A percentile compares a stretch with the other conserved stretches of the same genome.
These are phyloP conservation scores for Buphagus erythrorhynchus DNA, from an alignment of 2,797 vertebrate genomes.

Conservation along the genomic window DNA sequence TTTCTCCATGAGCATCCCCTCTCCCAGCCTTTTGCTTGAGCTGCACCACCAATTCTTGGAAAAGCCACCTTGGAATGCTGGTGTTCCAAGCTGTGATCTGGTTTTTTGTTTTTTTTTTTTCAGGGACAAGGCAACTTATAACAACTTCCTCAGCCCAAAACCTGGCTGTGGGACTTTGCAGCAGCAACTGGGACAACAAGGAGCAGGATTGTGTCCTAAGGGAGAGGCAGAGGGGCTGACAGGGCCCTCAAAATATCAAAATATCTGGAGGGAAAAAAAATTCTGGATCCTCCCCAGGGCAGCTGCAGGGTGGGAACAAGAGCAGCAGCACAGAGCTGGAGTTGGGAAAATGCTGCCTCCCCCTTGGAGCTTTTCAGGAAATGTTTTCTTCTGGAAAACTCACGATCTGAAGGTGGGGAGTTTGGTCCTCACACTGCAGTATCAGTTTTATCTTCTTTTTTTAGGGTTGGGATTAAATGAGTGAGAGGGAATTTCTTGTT, in stretches of 20 bases:
- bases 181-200: not conserved
- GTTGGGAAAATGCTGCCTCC: not conserved
- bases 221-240: constrained; percentile 5
- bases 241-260: constrained; percentile 6
- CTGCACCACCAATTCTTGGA: not conserved
- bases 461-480: too few relatives aligned
- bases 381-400: not conserved
- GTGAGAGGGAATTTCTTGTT: too few relatives aligned
- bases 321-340: not conserved
- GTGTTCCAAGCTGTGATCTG: not conserved
- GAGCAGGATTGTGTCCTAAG: not conserved
- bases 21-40: not conserved
- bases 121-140: not conserved
- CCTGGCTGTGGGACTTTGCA: not conserved
- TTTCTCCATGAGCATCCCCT: not conserved
- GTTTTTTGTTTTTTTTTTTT: not conserved
- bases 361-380: not conserved
- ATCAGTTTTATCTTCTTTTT: too few relatives aligned
- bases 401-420: too few relatives aligned
- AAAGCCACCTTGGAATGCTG: rapidly evolving
- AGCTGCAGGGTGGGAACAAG: not conserved
- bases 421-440: too few relatives aligned
- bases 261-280: not conserved
- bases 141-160: not conserved
- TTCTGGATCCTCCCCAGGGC: constrained; percentile 2